Evolutionary conservation across 2,113 vertebrate genomes (phyloP).

Genomic region (Rana temporaria): DNA sequence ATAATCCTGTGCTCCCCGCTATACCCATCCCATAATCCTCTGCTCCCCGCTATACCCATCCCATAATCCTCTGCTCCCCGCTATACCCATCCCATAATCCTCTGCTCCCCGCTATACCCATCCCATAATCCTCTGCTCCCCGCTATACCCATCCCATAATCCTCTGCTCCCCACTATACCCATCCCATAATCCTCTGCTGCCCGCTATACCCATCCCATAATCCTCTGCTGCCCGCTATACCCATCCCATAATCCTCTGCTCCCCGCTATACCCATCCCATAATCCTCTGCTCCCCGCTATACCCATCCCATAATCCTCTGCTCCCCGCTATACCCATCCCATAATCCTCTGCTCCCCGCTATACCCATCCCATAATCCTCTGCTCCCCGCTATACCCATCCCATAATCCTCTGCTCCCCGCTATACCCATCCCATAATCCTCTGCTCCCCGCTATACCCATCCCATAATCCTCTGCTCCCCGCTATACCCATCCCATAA

Average conservation of each 20-base stretch:
- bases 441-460: not conserved
- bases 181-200: not conserved
- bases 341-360: not conserved
- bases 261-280: no score
- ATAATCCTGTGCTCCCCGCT: not conserved
- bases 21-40: not conserved
- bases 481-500: not conserved
- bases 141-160: not conserved
- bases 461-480: not conserved
- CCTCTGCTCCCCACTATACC: no score
- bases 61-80: not conserved
- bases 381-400: not conserved
- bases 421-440: not conserved
- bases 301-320: not conserved
- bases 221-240: no score
- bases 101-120: not conserved
- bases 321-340: not conserved
- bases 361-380: not conserved
- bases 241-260: not conserved
- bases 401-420: not conserved
- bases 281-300: not conserved
- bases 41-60: not conserved
- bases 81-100: not conserved
- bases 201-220: not conserved
- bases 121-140: not conserved